phyloP scores from a whole-genome alignment of 2,113 vertebrate genomes.

The Aegithalos caudatus region DNA sequence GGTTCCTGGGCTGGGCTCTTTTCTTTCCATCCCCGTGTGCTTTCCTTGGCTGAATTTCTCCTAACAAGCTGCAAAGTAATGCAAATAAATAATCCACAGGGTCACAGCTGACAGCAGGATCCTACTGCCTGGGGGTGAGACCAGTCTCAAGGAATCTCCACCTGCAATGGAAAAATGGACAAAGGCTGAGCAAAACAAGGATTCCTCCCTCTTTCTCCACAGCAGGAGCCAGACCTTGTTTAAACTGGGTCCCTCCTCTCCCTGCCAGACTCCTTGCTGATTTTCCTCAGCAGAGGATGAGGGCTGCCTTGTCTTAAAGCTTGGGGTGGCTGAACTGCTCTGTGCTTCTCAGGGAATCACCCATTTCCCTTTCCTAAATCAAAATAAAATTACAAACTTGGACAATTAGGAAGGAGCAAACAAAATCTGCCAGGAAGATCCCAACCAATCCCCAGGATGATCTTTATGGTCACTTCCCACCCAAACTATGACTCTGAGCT shows the following conservation, averaged over 20 bases:
- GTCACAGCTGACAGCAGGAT: background rate
- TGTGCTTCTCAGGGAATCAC: background rate
- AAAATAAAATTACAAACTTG: background rate
- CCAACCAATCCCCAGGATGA: background rate
- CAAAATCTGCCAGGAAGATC: background rate
- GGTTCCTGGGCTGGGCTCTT: background rate
- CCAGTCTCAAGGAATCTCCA: background rate
- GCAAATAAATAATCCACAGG: background rate
- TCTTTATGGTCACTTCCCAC: background rate
- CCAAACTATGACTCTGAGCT: background rate
- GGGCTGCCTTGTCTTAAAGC: fast-evolving
- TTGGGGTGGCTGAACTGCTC: background rate
- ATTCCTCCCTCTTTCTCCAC: background rate
- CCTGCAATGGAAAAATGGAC: background rate
- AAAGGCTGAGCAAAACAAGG: background rate
- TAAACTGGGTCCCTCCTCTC: background rate
- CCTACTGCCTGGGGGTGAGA: background rate
- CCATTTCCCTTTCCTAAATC: background rate
- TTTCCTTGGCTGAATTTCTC: constrained; percentile 13
- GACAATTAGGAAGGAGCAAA: background rate
- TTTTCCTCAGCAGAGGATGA: background rate
- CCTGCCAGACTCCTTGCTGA: background rate
- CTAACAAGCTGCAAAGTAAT: background rate
- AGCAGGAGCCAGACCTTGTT: background rate
- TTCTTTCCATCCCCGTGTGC: background rate